Conservation (phyloP, 1,140 invertebrate species). For the Linepithema humile region DNA sequence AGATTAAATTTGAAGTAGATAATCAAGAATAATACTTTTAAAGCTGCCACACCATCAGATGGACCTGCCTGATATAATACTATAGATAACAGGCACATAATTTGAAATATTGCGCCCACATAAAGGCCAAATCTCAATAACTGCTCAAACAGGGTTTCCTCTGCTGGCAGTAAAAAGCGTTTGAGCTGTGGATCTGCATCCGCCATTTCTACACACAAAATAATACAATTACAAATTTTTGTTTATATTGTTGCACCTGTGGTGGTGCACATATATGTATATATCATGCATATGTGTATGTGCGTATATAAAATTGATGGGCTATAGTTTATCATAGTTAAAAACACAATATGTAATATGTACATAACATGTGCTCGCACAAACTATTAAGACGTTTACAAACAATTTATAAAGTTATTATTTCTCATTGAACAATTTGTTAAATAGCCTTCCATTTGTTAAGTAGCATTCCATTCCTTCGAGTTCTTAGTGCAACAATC, state of each 20-base stretch:
- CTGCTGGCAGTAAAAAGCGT: constrained; percentile 80
- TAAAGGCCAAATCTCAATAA: constrained; percentile 82
- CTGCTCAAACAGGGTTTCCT: constrained; percentile 82
- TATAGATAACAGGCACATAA: constrained; percentile 81
- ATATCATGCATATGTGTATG: too few species aligned
- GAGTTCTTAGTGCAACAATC: neutral
- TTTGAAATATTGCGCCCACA: constrained; percentile 82
- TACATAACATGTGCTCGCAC: too few species aligned
- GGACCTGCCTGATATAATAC: constrained; percentile 81
- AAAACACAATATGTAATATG: too few species aligned
- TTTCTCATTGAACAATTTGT: too few species aligned
- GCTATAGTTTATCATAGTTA: too few species aligned
- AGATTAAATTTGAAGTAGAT: neutral
- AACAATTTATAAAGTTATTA: too few species aligned
- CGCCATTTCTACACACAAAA: constrained; percentile 72
- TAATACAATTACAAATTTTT: neutral
- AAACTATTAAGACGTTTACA: too few species aligned
- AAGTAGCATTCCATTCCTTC: neutral
- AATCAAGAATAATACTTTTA: constrained; percentile 76
- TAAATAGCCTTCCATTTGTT: too few species aligned
- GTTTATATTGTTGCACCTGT: too few species aligned
- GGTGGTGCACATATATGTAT: too few species aligned
- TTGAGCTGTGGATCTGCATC: constrained; percentile 81
- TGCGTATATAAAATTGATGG: too few species aligned
- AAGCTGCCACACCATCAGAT: constrained; percentile 78